Base-by-base conservation (phyloP, 2,113 vertebrate genomes). In the Rhinolophus sinicus region DNA sequence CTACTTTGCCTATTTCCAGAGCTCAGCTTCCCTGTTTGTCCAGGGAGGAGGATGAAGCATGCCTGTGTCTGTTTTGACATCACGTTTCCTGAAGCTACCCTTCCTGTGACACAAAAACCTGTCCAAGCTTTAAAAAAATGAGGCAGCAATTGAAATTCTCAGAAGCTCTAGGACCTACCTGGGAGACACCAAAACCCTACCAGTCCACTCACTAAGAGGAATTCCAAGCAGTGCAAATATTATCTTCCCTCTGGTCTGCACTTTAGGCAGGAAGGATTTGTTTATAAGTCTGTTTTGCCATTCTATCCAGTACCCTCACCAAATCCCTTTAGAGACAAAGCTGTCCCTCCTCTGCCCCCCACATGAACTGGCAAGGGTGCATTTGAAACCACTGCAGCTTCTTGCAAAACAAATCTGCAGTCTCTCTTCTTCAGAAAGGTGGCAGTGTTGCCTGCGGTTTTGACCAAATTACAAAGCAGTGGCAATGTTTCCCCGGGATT, bases 401-500 rank as follows among this genome's bases (percentile, higher is more conserved):
- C 82, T 22, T 10, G n/a, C 50, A 88, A 73, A 97, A 70, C 62
- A 64, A 54, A 80, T 90, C 85, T 91, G 60, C 88, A 44, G 96
- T 96, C 98, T 98, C 65, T 15, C 73, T 97, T 97, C 93, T 94
- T 99, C 99, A 99, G 99, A 98, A 98, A 99, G 99, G 98, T 99
- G 99, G 99, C 99, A 99, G 99, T 99, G 98, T 99, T 99, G 99
- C 98, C 98, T 98, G 98, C 96, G 88, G 97, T 98, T 98, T 95
- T 88, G 78, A 97, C 50, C 95, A 69, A 73, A 96, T 90, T 91
- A 64, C 95, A 87, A 73, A 47, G 76, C 83, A 5, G 86, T 0
- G 26, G 96, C 50, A 30, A 94, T 85, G 83, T 89, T 97, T 97
- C 94, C 83, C n/a, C 5, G 52, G 75, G 96, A 97, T 95, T 87